Evolutionary conservation across 2,113 vertebrate genomes (phyloP), one percentile per base, ranked within the genome.

Genomic region (Muntiacus muntjak): DNA sequence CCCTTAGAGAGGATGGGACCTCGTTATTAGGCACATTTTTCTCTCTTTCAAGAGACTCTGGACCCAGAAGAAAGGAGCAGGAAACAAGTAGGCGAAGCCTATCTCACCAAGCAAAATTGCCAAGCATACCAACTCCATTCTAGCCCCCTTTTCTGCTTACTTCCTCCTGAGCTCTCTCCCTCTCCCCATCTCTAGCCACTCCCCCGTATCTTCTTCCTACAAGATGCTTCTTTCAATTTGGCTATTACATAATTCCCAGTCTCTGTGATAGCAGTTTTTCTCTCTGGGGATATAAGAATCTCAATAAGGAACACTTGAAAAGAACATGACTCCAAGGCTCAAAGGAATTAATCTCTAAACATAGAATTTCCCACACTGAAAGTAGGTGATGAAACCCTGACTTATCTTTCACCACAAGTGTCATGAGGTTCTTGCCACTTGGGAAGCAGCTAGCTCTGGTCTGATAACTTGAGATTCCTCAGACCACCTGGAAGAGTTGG

Each of bases 31-130:
- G 25, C 33, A 88, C 90, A 82, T 60, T 30, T n/a, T 47, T 64
- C 43, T 76, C n/a, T 92, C 23, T 60, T 95, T 96, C 52, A 81
- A 26, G 43, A 93, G 23, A 60, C 3, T 82, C 60, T 57, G n/a
- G 13, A 52, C 23, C 43, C 17, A 92, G 88, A 86, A 91, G 45
- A 57, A 87, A 74, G 25, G 10, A 89, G 36, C 10, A 30, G 19
- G n/a, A 30, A 3, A 6, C 58, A 47, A 79, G n/a, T 3, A 67
- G 26, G 36, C 1, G 14, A 33, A 60, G 36, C 57, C 36, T 54
- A 26, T 23, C 5, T 47, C 33, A 4, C 1, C 7, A n/a, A 33
- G 43, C 2, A 55, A 36, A 43, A 55, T 0, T 26, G 45, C 30
- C 30, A 57, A 11, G 30, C 7, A 7, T 54, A 30, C 25, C 33